A percentile compares a stretch with the other conserved stretches of the same genome.
Conservation (phyloP, 2,113 vertebrate species). For the Myrmecobius fasciatus region DNA sequence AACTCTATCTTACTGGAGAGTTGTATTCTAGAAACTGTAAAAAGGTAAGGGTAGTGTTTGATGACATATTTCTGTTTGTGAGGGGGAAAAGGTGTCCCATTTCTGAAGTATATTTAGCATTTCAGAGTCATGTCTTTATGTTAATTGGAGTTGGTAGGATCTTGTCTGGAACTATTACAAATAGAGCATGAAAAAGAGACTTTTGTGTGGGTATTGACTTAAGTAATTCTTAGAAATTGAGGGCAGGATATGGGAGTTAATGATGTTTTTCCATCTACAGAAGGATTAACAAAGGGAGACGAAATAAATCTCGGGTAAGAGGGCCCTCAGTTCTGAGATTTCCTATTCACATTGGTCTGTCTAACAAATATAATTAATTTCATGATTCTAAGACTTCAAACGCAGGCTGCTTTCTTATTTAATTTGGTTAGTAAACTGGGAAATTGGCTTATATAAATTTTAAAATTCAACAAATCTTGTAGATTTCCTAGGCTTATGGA, state of each 20-base stretch:
- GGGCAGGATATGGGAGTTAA: background rate
- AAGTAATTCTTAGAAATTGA: background rate
- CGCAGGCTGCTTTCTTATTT: background rate
- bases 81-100: background rate
- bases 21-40: background rate
- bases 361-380: background rate
- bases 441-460: conserved; percentile 22
- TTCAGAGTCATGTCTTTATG: background rate
- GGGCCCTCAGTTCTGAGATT: rapidly evolving
- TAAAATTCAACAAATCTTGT: background rate
- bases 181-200: background rate
- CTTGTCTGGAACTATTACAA: background rate
- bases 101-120: background rate
- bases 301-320: background rate
- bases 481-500: background rate
- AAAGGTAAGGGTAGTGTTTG: background rate
- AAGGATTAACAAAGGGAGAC: background rate
- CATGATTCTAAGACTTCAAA: background rate
- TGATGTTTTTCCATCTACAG: background rate
- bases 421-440: background rate
- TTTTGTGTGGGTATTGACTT: background rate
- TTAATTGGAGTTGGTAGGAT: background rate
- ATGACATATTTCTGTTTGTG: background rate
- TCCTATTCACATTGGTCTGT: background rate
- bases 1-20: background rate